Base-by-base conservation (phyloP, 92 coral and sea anemone species). In the Meandrina meandrites region DNA sequence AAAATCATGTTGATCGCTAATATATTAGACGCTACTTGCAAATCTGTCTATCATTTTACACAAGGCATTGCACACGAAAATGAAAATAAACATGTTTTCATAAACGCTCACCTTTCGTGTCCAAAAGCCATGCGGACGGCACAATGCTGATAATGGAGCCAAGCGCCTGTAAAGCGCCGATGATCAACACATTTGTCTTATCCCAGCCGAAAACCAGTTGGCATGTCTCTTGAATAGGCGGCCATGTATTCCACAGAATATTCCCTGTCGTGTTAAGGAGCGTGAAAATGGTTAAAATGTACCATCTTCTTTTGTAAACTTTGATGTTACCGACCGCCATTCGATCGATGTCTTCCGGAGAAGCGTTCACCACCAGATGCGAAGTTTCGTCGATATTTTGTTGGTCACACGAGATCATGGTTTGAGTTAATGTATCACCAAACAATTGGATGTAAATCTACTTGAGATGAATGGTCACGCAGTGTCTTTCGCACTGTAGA, bases 191-290 rank as follows among this genome's bases (percentile, higher is more conserved):
- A 68, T 95, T 93, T 30, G 86, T 92, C 75, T 92, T 89, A 14
- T 90, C 91, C 99, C 99, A 97, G 30, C 95, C 89, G 36, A 95
- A 86, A 0, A 97, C 99, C 69, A 96, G 91, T 86, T 96, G 96
- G 64, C 98, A 96, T 0, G 99, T 95, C 57, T 93, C 98, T 82
- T 97, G 99, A 40, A 97, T 94, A 1, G 99, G 98, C 2, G 98
- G 98, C 99, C 99, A 97, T 9, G 99, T 97, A 75, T 97, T 97
- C 96, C 96, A 97, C 57, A 97, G 89, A 47, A 97, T 87, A 75
- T 94, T 94, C 64, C 92, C 94, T 28, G 94, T 89, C 21, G 95
- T 93, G 78, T 94, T 93, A 3, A 95, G 82, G 5, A 93, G 87
- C 19, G 96, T 93, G 64, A 95, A 97, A 21, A 97, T 68, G 14